phyloP scores from a whole-genome alignment of 2,797 vertebrate genomes.

The Characodon lateralis region DNA sequence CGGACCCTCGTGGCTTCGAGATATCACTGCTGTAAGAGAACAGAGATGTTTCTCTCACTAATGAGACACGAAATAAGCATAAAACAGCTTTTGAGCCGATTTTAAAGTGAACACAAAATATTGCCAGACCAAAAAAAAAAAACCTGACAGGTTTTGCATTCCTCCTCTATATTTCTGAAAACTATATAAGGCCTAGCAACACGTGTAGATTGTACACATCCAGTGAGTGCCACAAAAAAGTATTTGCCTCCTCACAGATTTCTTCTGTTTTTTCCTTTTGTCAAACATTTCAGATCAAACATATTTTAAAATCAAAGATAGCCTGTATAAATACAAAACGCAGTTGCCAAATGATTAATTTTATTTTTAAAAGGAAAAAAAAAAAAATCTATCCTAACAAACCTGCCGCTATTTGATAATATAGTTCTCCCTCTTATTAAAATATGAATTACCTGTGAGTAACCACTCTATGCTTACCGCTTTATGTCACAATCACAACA shows the following conservation, averaged over 20 bases:
- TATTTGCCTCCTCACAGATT: not conserved
- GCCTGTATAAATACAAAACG: not conserved
- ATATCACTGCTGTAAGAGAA: conserved; percentile 90
- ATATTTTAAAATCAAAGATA: not conserved
- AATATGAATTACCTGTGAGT: too few species aligned
- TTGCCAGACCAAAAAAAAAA: not conserved
- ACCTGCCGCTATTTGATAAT: not conserved
- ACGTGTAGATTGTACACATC: not conserved
- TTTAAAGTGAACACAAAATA: not conserved
- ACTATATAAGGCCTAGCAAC: not conserved
- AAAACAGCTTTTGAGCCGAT: conserved; percentile 6
- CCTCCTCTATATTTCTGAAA: not conserved
- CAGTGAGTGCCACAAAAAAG: not conserved
- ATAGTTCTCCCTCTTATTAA: too few species aligned
- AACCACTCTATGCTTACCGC: not conserved
- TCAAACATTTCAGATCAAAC: not conserved
- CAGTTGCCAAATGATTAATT: not conserved
- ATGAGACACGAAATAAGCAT: conserved; percentile 4
- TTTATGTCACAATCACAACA: not conserved
- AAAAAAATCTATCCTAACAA: not conserved
- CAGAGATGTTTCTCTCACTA: conserved; percentile 12
- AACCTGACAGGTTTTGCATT: not conserved
- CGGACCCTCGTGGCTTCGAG: conserved; percentile 92
- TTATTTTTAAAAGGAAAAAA: not conserved
- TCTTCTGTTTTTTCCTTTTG: not conserved